Conservation (phyloP, 2,888 invertebrate genomes). For the Lydus trimaculatus region DNA sequence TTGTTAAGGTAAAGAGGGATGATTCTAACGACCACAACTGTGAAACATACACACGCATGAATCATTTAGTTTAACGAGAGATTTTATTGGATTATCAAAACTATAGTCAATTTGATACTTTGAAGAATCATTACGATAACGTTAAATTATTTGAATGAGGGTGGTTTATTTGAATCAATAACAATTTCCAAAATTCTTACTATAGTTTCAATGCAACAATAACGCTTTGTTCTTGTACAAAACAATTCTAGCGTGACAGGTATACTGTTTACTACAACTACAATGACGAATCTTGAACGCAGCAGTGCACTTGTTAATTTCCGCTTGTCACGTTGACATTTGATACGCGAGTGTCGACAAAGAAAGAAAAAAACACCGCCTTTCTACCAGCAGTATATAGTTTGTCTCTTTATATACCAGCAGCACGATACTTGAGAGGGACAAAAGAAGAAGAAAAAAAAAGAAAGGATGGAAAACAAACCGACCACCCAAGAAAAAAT, state of each 20-base stretch:
- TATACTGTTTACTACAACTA: constrained; percentile 5
- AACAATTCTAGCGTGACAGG: constrained; percentile 13
- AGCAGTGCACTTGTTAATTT: constrained; percentile 46
- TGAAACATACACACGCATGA: not conserved
- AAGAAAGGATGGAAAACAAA: no score
- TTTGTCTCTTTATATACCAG: not conserved
- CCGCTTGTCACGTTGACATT: constrained; percentile 49
- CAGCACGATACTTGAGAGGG: not conserved
- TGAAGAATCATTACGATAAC: not conserved
- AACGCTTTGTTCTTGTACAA: constrained; percentile 20
- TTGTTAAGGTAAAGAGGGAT: constrained; percentile 3
- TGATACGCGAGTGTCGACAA: constrained; percentile 40
- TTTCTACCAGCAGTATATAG: not conserved
- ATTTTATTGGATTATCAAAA: not conserved
- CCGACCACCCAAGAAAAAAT: constrained; percentile 4
- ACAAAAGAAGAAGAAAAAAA: not conserved
- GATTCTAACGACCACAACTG: constrained; percentile 7
- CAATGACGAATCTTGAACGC: constrained; percentile 23
- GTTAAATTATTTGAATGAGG: not conserved
- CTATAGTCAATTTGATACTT: not conserved
- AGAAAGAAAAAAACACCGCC: constrained; percentile 22
- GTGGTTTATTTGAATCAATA: not conserved
- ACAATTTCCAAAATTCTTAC: not conserved
- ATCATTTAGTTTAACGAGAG: not conserved
- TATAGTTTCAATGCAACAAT: not conserved